These are phyloP conservation scores for Aromia moschata DNA, from an alignment of 2,888 invertebrate species.

Conservation along the genomic window DNA sequence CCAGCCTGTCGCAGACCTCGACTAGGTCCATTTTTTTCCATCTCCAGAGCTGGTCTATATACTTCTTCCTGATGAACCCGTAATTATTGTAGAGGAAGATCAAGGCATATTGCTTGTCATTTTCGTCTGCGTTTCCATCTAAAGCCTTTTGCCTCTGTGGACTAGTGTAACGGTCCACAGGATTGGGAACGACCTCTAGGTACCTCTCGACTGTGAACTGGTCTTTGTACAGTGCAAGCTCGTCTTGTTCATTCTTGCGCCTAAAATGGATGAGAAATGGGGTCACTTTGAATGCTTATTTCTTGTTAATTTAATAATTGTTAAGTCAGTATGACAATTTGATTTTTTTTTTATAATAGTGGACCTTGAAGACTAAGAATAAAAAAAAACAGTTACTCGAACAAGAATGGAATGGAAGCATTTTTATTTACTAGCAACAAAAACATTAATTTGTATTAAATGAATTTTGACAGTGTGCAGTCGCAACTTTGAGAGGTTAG, in stretches of 20 bases:
- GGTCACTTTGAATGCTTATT: too few relatives aligned
- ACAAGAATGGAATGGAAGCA: too few relatives aligned
- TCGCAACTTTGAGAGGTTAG: too few relatives aligned
- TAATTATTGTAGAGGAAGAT: conserved; percentile 53
- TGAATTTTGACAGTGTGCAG: too few relatives aligned
- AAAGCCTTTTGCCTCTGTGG: conserved; percentile 43
- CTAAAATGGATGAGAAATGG: too few relatives aligned
- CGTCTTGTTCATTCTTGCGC: conserved; percentile 45
- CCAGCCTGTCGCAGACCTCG: conserved; percentile 47
- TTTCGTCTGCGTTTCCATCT: conserved; percentile 38
- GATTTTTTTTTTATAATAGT: too few relatives aligned
- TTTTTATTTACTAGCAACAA: too few relatives aligned
- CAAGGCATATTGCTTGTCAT: conserved; percentile 46
- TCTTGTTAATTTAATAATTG: too few relatives aligned
- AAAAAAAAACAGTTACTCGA: too few relatives aligned
- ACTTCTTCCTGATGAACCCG: conserved; percentile 46
- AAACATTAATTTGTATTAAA: too few relatives aligned
- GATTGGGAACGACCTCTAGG: conserved; percentile 52
- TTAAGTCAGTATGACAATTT: too few relatives aligned
- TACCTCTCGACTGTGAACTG: conserved; percentile 49
- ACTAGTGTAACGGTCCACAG: conserved; percentile 47
- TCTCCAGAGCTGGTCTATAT: conserved; percentile 50
- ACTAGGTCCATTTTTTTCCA: conserved; percentile 49
- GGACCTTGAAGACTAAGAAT: too few relatives aligned
- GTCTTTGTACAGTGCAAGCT: conserved; percentile 44